Percentiles rank a stretch among this genome's conserved stretches.
phyloP scores from a whole-genome alignment of 2,113 vertebrate species.

The Gambusia holbrooki region DNA sequence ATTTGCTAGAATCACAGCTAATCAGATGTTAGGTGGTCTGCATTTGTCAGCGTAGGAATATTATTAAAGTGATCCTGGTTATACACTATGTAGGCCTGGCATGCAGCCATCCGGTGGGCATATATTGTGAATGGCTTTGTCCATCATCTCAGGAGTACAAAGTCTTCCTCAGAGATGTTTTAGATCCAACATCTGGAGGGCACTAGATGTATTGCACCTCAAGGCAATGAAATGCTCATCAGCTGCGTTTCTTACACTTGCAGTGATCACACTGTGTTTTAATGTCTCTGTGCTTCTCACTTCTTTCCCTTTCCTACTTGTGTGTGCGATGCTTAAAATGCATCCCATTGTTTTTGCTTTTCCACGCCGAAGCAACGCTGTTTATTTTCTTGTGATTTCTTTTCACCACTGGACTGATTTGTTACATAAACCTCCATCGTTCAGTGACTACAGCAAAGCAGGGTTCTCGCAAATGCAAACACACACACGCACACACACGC shows the following conservation, averaged over 20 bases:
- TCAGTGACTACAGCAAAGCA: background rate
- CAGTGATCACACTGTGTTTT: background rate
- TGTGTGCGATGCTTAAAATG: background rate
- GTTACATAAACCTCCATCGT: constrained; percentile 57
- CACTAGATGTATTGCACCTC: background rate
- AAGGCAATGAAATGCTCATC: background rate
- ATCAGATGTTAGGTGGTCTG: too few relatives aligned
- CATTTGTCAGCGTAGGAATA: background rate
- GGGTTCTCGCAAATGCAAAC: background rate
- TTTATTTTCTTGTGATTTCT: constrained; percentile 24
- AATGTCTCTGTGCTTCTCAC: background rate
- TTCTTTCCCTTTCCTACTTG: background rate
- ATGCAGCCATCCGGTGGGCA: background rate
- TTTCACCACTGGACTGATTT: constrained; percentile 23
- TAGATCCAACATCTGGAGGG: background rate
- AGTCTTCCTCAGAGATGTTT: background rate
- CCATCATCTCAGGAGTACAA: background rate
- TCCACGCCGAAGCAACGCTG: background rate
- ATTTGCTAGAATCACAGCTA: background rate
- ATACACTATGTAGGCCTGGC: background rate
- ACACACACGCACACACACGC: background rate
- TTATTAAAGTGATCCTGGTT: background rate
- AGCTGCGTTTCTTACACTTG: background rate
- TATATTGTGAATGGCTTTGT: background rate
- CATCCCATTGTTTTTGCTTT: background rate